phyloP scores from a whole-genome alignment of 1,140 invertebrate genomes.

The Nymphalis io region DNA sequence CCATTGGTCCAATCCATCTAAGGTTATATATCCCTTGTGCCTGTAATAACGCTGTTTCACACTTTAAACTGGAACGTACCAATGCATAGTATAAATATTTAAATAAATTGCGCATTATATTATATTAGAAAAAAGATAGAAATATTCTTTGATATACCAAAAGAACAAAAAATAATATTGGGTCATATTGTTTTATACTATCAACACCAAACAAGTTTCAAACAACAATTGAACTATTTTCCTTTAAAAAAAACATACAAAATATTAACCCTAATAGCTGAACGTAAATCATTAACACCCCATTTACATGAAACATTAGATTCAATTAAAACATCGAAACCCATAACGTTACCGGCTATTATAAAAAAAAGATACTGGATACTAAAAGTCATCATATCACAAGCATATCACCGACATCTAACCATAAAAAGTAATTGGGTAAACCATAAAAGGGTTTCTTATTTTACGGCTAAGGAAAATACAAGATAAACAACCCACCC shows the following conservation, averaged over 20 bases:
- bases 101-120: too few relatives aligned
- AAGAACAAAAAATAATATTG: too few relatives aligned
- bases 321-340: constrained; percentile 2
- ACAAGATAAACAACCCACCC: constrained; percentile 67
- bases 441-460: constrained; percentile 72
- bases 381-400: constrained; percentile 53
- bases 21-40: too few relatives aligned
- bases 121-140: too few relatives aligned
- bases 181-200: too few relatives aligned
- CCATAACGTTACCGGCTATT: constrained; percentile 17
- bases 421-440: constrained; percentile 76
- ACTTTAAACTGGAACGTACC: too few relatives aligned
- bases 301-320: neutral
- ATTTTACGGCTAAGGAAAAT: constrained; percentile 71
- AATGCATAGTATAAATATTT: too few relatives aligned
- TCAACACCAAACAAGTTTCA: too few relatives aligned
- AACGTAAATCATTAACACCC: constrained; percentile 8
- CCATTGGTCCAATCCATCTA: too few relatives aligned
- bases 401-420: constrained; percentile 54
- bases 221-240: neutral
- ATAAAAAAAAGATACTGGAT: constrained; percentile 41
- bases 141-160: too few relatives aligned
- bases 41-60: too few relatives aligned
- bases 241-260: neutral
- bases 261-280: neutral